A percentile compares a stretch with the other conserved stretches of the same genome.
Conservation (phyloP, 2,888 invertebrate genomes). For the Eurytoma adleriae region DNA sequence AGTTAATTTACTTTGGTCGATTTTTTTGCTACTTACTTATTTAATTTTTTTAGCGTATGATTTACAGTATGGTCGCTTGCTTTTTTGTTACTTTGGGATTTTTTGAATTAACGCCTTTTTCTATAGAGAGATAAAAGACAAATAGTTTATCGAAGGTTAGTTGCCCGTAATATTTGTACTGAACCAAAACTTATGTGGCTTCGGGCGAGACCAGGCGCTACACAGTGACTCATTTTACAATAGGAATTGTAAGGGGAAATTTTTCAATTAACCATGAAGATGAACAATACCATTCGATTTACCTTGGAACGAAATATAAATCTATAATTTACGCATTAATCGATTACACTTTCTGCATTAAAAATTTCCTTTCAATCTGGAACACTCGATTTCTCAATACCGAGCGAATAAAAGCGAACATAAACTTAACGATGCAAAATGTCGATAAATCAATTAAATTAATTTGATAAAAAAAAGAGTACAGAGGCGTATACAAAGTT, state of each 20-base stretch:
- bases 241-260: constrained; percentile 17
- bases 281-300: not conserved
- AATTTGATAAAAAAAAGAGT: no score
- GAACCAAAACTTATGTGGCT: not conserved
- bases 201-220: not conserved
- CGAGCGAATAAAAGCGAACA: no score
- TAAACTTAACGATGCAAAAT: no score
- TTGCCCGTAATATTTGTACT: constrained; percentile 14
- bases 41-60: not conserved
- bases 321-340: no score
- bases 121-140: constrained; percentile 26
- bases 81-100: not conserved
- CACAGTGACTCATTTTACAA: not conserved
- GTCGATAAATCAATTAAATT: no score
- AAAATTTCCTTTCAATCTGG: no score
- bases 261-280: not conserved
- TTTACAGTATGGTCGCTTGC: not conserved
- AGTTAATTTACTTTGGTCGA: not conserved
- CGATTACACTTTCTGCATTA: no score
- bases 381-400: no score
- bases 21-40: not conserved
- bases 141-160: constrained; percentile 9
- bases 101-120: not conserved
- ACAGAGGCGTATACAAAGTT: no score
- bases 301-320: no score